Evolutionary conservation across 2,888 invertebrate genomes (phyloP).

Genomic region (Lasius fuliginosus): DNA sequence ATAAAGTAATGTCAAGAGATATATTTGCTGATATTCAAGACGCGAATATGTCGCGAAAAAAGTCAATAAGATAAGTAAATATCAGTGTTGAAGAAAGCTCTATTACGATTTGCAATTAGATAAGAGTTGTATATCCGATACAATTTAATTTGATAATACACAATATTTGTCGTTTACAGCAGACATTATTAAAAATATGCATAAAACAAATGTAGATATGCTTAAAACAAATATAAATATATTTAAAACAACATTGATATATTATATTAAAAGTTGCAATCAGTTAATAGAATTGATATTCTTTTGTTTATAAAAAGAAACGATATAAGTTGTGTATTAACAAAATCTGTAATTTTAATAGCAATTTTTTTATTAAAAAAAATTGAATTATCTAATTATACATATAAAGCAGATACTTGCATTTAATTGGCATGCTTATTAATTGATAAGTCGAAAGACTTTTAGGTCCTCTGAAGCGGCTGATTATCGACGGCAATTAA

Average conservation of each 20-base stretch:
- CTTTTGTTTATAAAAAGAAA: neutral
- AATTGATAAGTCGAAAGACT: neutral
- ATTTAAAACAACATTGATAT: neutral
- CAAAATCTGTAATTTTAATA: slow-evolving; percentile 5
- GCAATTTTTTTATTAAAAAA: neutral
- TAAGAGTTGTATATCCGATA: neutral
- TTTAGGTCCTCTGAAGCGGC: neutral
- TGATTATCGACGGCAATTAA: slow-evolving; percentile 28
- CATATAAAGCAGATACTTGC: neutral
- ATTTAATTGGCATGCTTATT: slow-evolving; percentile 2
- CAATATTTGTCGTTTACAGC: neutral
- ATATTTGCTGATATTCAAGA: neutral
- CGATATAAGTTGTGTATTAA: neutral
- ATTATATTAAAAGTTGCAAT: neutral
- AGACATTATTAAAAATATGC: neutral
- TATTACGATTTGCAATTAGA: neutral
- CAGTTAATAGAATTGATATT: neutral
- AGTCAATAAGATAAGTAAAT: slow-evolving; percentile 14
- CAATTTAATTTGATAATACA: neutral
- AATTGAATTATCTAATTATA: neutral
- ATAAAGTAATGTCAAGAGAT: neutral
- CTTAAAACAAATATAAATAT: neutral
- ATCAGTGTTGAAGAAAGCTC: neutral
- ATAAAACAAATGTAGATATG: neutral
- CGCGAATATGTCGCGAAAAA: neutral